Evolutionary conservation across 2,113 vertebrate genomes (phyloP).

Genomic region (Clarias batrachus): DNA sequence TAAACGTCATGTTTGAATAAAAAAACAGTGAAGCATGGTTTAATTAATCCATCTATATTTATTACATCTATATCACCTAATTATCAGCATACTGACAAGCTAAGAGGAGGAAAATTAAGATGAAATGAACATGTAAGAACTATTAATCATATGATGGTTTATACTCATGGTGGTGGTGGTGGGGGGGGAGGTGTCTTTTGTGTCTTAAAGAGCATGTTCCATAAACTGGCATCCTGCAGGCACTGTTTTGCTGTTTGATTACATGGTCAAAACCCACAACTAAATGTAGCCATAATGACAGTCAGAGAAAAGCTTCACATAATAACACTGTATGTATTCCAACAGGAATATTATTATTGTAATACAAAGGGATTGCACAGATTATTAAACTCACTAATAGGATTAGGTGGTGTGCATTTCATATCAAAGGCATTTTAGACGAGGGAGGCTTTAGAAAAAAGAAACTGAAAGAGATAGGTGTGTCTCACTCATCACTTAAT

Average conservation of each 20-base stretch:
- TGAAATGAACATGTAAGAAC: not conserved
- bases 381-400: slow-evolving; percentile 46
- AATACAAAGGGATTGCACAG: slow-evolving; percentile 45
- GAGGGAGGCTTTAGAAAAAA: slow-evolving; percentile 37
- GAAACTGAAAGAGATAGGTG: slow-evolving; percentile 20
- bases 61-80: too few species aligned
- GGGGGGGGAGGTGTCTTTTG: not conserved
- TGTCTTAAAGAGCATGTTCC: not conserved
- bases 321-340: slow-evolving; percentile 30
- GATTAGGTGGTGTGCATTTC: slow-evolving; percentile 49
- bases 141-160: not conserved
- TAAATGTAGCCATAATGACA: slow-evolving; percentile 65
- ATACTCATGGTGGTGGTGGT: not conserved
- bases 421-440: slow-evolving; percentile 18
- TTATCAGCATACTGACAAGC: not conserved
- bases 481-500: slow-evolving; percentile 3
- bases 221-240: slow-evolving; percentile 30
- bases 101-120: not conserved
- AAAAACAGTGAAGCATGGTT: not conserved
- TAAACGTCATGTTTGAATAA: not conserved
- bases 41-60: not conserved
- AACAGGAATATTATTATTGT: slow-evolving; percentile 41
- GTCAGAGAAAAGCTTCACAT: slow-evolving; percentile 28
- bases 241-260: slow-evolving; percentile 20
- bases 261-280: slow-evolving; percentile 36